Evolutionary conservation across 2,797 vertebrate genomes (phyloP).

Genomic region (Neopelma chrysocephalum): DNA sequence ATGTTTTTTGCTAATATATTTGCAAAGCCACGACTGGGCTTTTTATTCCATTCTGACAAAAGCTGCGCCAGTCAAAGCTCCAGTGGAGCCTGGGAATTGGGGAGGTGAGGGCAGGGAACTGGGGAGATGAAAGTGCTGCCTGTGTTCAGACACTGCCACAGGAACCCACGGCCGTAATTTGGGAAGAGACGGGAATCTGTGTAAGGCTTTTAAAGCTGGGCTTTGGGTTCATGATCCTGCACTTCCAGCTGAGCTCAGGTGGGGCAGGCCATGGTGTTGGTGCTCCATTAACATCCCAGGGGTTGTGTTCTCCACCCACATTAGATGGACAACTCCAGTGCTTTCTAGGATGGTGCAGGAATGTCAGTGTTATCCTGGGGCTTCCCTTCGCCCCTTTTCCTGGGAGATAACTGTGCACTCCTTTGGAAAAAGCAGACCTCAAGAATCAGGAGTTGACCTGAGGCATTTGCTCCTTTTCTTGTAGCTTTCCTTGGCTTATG

Average conservation of each 20-base stretch:
- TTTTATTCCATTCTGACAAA: constrained; percentile 1
- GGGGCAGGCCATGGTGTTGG: neutral
- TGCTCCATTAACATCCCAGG: neutral
- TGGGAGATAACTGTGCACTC: accelerated
- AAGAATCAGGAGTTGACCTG: accelerated
- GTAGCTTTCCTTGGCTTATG: neutral
- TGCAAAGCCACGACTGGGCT: neutral
- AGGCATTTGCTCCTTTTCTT: neutral
- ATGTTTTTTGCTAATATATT: constrained; percentile 37
- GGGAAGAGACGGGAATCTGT: neutral
- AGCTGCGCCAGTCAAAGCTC: neutral
- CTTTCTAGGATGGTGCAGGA: neutral
- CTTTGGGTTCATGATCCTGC: neutral
- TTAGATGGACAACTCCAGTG: accelerated
- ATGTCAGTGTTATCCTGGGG: accelerated
- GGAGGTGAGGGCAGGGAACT: constrained; percentile 33
- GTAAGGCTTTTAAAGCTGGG: constrained; percentile 14
- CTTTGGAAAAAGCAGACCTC: neutral
- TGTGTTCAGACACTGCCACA: constrained; percentile 18
- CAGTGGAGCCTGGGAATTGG: constrained; percentile 16
- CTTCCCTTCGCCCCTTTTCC: neutral
- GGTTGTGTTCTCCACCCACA: accelerated
- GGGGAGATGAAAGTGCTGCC: constrained; percentile 35
- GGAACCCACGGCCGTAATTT: neutral
- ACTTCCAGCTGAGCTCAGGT: constrained; percentile 16